Conservation (phyloP, 2,113 vertebrate species). For the Xenus cinereus region DNA sequence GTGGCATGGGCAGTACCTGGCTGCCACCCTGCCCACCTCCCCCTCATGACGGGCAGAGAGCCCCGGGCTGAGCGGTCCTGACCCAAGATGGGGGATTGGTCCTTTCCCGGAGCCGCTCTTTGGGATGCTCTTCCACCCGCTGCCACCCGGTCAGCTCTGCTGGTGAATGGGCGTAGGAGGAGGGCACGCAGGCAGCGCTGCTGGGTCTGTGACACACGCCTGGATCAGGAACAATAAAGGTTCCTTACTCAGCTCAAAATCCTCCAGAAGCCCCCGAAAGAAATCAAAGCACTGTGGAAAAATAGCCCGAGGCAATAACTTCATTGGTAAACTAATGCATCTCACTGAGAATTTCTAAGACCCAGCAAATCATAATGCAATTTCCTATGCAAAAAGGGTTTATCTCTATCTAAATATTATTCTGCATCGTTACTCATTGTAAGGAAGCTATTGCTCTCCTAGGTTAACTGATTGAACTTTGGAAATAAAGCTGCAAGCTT, state of each 20-base stretch:
- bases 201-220: neutral
- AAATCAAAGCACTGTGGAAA: slow-evolving; percentile 52
- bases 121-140: neutral
- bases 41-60: neutral
- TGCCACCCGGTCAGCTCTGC: rapidly evolving
- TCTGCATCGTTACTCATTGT: slow-evolving; percentile 70
- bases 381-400: slow-evolving; percentile 76
- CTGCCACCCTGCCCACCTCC: too few species aligned
- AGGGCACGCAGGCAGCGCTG: neutral
- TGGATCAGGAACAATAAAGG: neutral
- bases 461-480: slow-evolving; percentile 79
- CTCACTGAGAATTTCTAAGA: slow-evolving; percentile 56
- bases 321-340: slow-evolving; percentile 67
- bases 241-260: slow-evolving; percentile 53
- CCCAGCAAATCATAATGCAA: slow-evolving; percentile 60
- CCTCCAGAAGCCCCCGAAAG: slow-evolving; percentile 12
- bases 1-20: neutral
- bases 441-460: slow-evolving; percentile 68
- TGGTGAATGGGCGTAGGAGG: rapidly evolving
- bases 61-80: rapidly evolving
- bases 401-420: slow-evolving; percentile 73
- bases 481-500: slow-evolving; percentile 68
- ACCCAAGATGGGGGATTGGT: rapidly evolving
- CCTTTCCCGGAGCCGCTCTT: too few species aligned
- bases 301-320: slow-evolving; percentile 63